Evolutionary conservation across 2,888 invertebrate species (phyloP).

Genomic region (Hermaeophaga mercurialis): DNA sequence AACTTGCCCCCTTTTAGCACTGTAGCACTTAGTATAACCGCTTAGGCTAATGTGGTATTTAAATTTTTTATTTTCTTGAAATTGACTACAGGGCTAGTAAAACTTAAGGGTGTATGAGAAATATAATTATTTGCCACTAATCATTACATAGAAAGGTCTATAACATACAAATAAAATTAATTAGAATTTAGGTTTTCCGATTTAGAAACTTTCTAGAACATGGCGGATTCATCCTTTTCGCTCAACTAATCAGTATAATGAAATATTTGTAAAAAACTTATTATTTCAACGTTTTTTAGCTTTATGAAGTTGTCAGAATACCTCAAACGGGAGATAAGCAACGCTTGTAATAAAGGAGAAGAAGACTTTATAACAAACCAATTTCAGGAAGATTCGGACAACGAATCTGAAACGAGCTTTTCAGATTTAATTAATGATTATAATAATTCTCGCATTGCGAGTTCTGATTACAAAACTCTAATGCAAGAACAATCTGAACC

Average conservation of each 20-base stretch:
- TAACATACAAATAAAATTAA: background rate
- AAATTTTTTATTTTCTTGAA: too few species aligned
- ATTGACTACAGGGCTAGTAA: too few species aligned
- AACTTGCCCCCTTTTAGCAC: too few species aligned
- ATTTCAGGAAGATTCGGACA: constrained; percentile 45
- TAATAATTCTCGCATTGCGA: constrained; percentile 40
- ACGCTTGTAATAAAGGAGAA: constrained; percentile 19
- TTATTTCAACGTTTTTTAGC: constrained; percentile 51
- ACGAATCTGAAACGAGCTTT: constrained; percentile 55
- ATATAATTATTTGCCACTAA: too few species aligned
- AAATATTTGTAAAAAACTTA: constrained; percentile 2
- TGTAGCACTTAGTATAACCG: too few species aligned
- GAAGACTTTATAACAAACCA: constrained; percentile 38
- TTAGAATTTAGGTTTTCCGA: too few species aligned
- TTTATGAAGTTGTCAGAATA: constrained; percentile 57
- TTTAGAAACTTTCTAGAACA: too few species aligned
- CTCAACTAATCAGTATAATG: too few species aligned
- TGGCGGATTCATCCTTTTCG: too few species aligned
- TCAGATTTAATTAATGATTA: constrained; percentile 56
- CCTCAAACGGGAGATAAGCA: constrained; percentile 44
- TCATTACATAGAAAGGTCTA: too few species aligned
- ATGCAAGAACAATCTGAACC: background rate
- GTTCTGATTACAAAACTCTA: constrained; percentile 8
- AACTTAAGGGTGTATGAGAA: too few species aligned
- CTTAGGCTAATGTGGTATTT: too few species aligned